These are phyloP conservation scores for Hemicordylus capensis DNA, from an alignment of 2,113 vertebrate genomes.

Conservation along the genomic window DNA sequence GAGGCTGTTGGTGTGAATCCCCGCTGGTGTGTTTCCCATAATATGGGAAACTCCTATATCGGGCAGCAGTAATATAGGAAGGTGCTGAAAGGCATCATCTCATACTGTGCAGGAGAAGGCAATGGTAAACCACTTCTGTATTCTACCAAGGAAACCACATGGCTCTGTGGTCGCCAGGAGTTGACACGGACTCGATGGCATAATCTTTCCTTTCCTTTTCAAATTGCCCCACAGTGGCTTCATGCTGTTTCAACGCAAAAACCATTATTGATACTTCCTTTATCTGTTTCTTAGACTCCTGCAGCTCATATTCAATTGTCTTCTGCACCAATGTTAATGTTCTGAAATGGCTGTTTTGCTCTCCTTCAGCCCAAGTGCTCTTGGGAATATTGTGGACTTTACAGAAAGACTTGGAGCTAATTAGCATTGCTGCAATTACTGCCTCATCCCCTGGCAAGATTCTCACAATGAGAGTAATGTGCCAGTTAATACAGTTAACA, in stretches of 20 bases:
- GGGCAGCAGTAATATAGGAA: too few species aligned
- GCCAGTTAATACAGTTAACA: background rate
- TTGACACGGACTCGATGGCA: too few species aligned
- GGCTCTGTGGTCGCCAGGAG: too few species aligned
- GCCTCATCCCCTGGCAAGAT: background rate
- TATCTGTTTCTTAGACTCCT: background rate
- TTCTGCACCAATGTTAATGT: background rate
- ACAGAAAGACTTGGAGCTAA: background rate
- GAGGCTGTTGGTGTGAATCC: too few species aligned
- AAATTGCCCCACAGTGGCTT: background rate
- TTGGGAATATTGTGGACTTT: background rate
- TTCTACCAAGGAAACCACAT: too few species aligned
- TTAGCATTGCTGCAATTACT: background rate
- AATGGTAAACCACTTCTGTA: too few species aligned
- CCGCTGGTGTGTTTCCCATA: too few species aligned
- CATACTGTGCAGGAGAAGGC: too few species aligned
- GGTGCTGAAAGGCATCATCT: too few species aligned
- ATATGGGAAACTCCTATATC: too few species aligned
- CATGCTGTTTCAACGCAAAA: background rate
- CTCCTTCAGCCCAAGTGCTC: background rate
- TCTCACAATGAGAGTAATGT: background rate
- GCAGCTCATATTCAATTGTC: background rate
- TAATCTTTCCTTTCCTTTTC: too few species aligned
- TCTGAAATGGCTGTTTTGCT: background rate
- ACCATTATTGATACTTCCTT: background rate